Evolutionary conservation across 37 sponge, comb jelly and placozoan species (phyloP).

Genomic region (Cladorhizidae sp.): DNA sequence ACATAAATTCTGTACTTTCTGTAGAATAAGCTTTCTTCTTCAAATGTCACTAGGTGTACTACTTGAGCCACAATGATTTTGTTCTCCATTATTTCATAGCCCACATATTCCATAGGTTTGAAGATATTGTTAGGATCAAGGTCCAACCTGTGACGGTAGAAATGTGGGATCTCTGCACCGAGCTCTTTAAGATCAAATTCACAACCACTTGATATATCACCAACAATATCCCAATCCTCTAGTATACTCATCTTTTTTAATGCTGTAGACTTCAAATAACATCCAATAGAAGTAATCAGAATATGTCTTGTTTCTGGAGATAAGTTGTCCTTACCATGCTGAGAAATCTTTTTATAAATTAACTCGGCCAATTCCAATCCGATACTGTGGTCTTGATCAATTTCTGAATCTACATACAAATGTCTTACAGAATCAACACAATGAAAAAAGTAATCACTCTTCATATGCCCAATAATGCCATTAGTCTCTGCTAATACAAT

Average conservation of each 20-base stretch:
- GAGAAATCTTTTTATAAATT: neutral
- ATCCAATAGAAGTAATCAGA: neutral
- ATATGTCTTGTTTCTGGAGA: neutral
- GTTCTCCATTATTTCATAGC: slow-evolving; percentile 39
- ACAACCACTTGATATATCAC: neutral
- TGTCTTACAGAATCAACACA: neutral
- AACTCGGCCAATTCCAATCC: neutral
- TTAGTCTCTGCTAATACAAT: neutral
- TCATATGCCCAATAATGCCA: neutral
- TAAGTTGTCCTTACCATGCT: neutral
- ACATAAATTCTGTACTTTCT: slow-evolving; percentile 17
- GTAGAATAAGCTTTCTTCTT: neutral
- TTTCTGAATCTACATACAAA: slow-evolving; percentile 4
- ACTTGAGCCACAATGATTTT: slow-evolving; percentile 48
- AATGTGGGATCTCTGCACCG: slow-evolving; percentile 36
- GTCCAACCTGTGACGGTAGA: slow-evolving; percentile 35
- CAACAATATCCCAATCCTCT: neutral
- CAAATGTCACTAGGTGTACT: slow-evolving; percentile 17
- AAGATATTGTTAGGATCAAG: slow-evolving; percentile 47
- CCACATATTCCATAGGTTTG: slow-evolving; percentile 53
- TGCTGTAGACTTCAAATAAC: neutral
- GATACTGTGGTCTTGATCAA: neutral
- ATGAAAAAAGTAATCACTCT: neutral
- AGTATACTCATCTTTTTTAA: neutral
- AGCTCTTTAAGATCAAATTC: neutral